Evolutionary conservation across 2,113 vertebrate species (phyloP), one percentile per base, ranked within the genome.

Genomic region (Nyctereutes procyonoides): DNA sequence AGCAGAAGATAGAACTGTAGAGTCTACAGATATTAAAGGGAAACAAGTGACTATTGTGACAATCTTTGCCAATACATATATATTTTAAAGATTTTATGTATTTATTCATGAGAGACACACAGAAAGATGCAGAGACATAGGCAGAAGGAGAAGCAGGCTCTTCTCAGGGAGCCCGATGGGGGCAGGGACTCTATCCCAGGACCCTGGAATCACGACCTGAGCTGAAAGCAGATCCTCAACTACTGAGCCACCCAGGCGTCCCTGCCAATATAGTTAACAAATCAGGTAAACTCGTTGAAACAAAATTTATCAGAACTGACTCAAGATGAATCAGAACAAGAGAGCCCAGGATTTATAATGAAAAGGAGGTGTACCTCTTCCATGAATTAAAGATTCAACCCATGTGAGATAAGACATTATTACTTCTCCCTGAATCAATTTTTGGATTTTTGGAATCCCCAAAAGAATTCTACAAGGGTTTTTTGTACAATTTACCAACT

Each of bases 331-430:
- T 43, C 0, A 26, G 17, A 32, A 2, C 2, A 5, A 53, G 30
- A 74, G 17, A 88, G 14, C 62, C 19, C 28, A 0, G 69, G 28
- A 62, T 35, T 48, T 28, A 2, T 55, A 14, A 48, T 5, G 79
- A 14, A 58, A 9, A 11, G 51, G 24, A 26, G 32, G 43, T 0
- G 0, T 1, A 1, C 2, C 35, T 12, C 38, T 2, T 6, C 32
- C 26, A 0, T 10, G 19, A 6, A 9, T 0, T 5, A 26, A 43
- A 1, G 81, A n/a, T 24, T 48, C 60, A 12, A 1, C 2, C n/a
- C 17, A 24, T 16, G 55, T 4, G 8, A 0, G 26, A 35, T 4
- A 5, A 0, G 26, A 35, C 3, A 1, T 19, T 0, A 10, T 1
- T 28, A 3, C 43, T 11, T 16, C 3, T 30, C 4, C 58, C 8